Evolutionary conservation across 1,140 invertebrate genomes (phyloP).

Genomic region (Homarus americanus): DNA sequence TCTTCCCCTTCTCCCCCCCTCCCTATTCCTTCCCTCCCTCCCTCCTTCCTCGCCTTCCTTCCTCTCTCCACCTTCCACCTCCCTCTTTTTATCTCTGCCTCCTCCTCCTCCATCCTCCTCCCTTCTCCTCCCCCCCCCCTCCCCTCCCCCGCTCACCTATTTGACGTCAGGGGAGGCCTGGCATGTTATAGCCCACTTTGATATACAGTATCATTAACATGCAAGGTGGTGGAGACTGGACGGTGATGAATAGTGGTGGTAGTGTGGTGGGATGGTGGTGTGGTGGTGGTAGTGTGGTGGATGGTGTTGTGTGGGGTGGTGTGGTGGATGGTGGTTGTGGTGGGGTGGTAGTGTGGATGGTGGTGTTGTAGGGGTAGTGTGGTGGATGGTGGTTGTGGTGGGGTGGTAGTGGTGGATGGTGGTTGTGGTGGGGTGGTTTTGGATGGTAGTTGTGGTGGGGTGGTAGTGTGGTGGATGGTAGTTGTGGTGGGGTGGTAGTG

Average conservation of each 20-base stretch:
- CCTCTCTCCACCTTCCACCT: neutral
- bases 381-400: neutral
- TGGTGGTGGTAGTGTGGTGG: neutral
- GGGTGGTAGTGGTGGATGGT: neutral
- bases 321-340: neutral
- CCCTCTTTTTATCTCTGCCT: neutral
- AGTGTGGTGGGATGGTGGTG: neutral
- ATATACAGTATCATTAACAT: neutral
- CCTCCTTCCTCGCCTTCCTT: neutral
- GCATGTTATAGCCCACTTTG: neutral
- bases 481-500: neutral
- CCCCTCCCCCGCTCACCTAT: conserved; percentile 7
- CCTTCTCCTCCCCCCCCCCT: neutral
- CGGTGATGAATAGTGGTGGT: neutral
- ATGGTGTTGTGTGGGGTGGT: neutral
- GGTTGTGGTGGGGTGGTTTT: neutral
- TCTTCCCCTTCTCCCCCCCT: neutral
- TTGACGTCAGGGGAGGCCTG: no score
- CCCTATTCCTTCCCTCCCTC: neutral
- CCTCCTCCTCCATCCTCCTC: neutral
- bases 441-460: neutral
- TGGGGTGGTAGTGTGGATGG: neutral
- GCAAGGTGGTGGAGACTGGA: neutral
- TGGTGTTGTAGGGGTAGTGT: no score
- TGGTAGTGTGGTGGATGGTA: neutral